These are phyloP conservation scores for Cryptoleucopteryx plumbea DNA, from an alignment of 2,113 vertebrate genomes.

Conservation along the genomic window DNA sequence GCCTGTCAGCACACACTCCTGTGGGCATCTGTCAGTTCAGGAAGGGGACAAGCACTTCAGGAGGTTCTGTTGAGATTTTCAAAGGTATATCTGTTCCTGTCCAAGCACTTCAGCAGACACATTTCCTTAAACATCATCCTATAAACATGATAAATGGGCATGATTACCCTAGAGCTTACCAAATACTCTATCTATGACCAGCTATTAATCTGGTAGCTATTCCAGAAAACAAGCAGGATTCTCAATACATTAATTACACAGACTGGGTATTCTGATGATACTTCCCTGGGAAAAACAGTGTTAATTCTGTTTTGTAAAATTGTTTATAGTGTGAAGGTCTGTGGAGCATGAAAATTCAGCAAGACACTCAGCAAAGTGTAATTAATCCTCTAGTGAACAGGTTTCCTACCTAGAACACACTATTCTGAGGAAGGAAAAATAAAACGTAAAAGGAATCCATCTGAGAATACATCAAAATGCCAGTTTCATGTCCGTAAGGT, in stretches of 20 bases:
- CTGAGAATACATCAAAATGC: not conserved
- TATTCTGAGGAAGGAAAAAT: not conserved
- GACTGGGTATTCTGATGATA: not conserved
- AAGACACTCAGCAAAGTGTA: not conserved
- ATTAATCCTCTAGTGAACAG: not conserved
- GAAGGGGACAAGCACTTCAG: not conserved
- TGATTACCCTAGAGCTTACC: not conserved
- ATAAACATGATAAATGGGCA: not conserved
- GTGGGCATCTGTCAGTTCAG: slow-evolving; percentile 27
- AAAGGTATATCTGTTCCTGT: not conserved
- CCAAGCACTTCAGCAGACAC: not conserved
- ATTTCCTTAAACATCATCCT: not conserved
- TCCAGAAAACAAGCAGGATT: not conserved
- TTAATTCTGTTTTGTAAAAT: not conserved
- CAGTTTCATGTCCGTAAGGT: not conserved
- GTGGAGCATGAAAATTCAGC: not conserved
- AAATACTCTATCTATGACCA: not conserved
- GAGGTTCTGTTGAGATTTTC: not conserved
- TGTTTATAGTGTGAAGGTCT: not conserved
- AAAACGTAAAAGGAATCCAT: not conserved
- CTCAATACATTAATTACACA: not conserved
- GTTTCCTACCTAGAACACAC: not conserved
- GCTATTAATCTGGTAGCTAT: not conserved
- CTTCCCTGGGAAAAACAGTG: not conserved
- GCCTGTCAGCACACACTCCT: slow-evolving; percentile 8